phyloP scores from a whole-genome alignment of 2,888 invertebrate species.

The Notodonta ziczac region DNA sequence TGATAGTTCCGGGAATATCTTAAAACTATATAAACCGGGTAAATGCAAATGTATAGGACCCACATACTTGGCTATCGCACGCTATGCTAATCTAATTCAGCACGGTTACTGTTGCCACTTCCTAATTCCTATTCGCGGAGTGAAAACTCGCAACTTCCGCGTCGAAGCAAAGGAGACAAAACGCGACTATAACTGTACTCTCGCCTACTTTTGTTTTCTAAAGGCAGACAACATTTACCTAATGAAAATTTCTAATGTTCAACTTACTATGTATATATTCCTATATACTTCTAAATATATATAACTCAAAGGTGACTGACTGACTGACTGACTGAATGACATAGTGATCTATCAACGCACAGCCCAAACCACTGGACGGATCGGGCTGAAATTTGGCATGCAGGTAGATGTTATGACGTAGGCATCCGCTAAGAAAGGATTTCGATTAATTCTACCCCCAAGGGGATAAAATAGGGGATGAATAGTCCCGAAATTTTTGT shows the following conservation, averaged over 20 bases:
- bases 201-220: conserved; percentile 9
- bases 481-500: no score
- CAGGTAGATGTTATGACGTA: no score
- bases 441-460: no score
- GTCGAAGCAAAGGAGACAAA: conserved; percentile 4
- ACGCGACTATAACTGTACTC: neutral
- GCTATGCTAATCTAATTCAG: conserved; percentile 18
- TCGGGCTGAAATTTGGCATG: no score
- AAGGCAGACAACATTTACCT: conserved; percentile 33
- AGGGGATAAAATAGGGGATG: no score
- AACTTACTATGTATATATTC: neutral
- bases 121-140: conserved; percentile 11
- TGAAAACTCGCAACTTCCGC: conserved; percentile 17
- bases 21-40: neutral
- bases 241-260: neutral
- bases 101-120: conserved; percentile 27
- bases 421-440: no score
- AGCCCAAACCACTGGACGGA: no score
- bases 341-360: no score
- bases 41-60: neutral
- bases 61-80: neutral
- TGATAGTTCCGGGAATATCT: no score
- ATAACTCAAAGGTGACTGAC: no score
- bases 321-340: no score
- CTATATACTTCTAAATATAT: no score